Conservation (phyloP, 2,888 invertebrate species). For the Xestia c-nigrum region DNA sequence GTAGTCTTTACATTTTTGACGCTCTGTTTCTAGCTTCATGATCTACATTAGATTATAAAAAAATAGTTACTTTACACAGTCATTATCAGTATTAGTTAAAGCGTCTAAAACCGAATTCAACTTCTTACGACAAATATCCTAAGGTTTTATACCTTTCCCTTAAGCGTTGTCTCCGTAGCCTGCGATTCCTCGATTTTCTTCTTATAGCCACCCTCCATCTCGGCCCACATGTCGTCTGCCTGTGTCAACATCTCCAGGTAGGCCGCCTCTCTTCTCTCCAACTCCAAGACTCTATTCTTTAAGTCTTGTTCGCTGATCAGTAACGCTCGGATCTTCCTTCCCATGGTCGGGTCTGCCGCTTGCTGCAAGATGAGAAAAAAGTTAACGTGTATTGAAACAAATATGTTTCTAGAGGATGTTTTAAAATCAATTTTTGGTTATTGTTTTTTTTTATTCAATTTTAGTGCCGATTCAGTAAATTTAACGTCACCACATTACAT, state of each 20-base stretch:
- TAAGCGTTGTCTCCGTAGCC: slow-evolving; percentile 85
- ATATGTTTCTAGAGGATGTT: background rate
- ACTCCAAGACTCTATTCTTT: slow-evolving; percentile 91
- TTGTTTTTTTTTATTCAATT: too few species aligned
- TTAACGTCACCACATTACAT: too few species aligned
- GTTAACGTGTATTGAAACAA: background rate
- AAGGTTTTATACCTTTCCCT: slow-evolving; percentile 84
- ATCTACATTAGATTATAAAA: slow-evolving; percentile 71
- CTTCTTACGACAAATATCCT: background rate
- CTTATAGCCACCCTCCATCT: slow-evolving; percentile 92
- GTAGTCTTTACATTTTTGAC: slow-evolving; percentile 88
- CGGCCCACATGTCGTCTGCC: slow-evolving; percentile 93
- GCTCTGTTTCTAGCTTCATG: slow-evolving; percentile 82
- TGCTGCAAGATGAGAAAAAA: slow-evolving; percentile 65
- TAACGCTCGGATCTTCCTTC: slow-evolving; percentile 81
- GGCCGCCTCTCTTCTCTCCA: slow-evolving; percentile 92
- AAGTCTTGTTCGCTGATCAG: slow-evolving; percentile 90
- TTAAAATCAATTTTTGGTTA: background rate
- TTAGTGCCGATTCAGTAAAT: background rate
- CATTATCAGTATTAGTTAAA: background rate
- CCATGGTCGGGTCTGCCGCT: slow-evolving; percentile 77
- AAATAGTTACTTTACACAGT: background rate
- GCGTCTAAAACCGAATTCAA: background rate
- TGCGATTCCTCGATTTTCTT: slow-evolving; percentile 89
- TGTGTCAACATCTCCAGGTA: slow-evolving; percentile 93